Percentiles rank a stretch among this genome's conserved stretches.
phyloP scores from a whole-genome alignment of 2,888 invertebrate genomes.

The Tillus elongatus region DNA sequence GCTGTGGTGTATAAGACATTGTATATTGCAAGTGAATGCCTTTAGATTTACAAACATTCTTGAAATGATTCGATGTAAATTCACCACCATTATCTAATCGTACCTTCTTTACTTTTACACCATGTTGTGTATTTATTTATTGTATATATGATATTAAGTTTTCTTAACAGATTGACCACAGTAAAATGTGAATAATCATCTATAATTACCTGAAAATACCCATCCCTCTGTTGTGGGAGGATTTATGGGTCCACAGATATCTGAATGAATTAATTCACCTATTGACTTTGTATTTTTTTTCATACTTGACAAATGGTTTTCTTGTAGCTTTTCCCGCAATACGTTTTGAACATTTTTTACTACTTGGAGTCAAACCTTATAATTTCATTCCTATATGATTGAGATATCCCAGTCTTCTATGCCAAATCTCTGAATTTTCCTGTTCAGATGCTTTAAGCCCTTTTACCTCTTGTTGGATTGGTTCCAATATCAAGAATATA shows the following conservation, averaged over 20 bases:
- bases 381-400: conserved; percentile 6
- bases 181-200: too few relatives aligned
- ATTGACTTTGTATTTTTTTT: conserved; percentile 16
- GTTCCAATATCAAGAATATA: too few relatives aligned
- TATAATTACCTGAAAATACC: conserved; percentile 12
- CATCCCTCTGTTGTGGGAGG: conserved; percentile 12
- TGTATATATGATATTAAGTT: conserved; percentile 13
- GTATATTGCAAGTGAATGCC: conserved; percentile 19
- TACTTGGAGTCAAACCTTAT: too few relatives aligned
- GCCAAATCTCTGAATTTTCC: too few relatives aligned
- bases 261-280: conserved; percentile 20
- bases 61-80: conserved; percentile 12
- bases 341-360: too few relatives aligned
- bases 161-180: conserved; percentile 14
- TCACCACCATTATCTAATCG: conserved; percentile 22
- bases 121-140: conserved; percentile 11
- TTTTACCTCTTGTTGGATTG: too few relatives aligned
- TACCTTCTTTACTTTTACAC: conserved; percentile 9
- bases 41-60: conserved; percentile 14
- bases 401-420: conserved; percentile 9
- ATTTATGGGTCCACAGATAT: conserved; percentile 18
- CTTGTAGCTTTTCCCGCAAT: conserved; percentile 16
- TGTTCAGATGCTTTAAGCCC: too few relatives aligned
- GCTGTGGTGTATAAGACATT: conserved; percentile 19
- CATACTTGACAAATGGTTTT: conserved; percentile 17